Evolutionary conservation across 2,113 vertebrate genomes (phyloP), one percentile per base, ranked within the genome.

Genomic region (Phrynosoma platyrhinos): DNA sequence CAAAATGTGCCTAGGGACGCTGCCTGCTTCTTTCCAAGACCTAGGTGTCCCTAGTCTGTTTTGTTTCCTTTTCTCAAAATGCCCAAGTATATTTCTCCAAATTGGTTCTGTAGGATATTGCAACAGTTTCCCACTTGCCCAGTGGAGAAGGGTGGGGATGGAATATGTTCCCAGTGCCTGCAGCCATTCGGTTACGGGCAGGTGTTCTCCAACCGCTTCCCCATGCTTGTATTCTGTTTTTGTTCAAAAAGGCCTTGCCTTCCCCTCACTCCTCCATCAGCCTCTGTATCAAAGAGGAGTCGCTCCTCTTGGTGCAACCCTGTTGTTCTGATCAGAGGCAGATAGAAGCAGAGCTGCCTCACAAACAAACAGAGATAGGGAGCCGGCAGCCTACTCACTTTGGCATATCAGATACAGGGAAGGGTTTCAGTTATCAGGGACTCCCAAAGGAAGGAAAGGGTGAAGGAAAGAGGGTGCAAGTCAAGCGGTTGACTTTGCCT

Each of bases 201-300:
- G 75, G 88, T 84, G 94, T 16, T 93, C 91, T 95, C 94, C 93
- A 94, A 94, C 91, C 87, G 88, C 92, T 95, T 94, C 93, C 91
- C 94, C 92, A 91, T 92, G 76, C 92, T 91, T 92, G 79, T 1
- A 21, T 74, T 12, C 21, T 74, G 78, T 93, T 88, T 87, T 85
- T 85, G 85, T 13, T 90, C 53, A 21, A 1, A 42, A 40, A 88
- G 90, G 89, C 92, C 79, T 94, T 90, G 93, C 87, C 94, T 96
- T 92, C 89, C 94, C 92, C 93, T 92, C 16, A 23, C 40, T 91
- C 93, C 36, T 90, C 85, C 91, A 93, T 92, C 93, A 88, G 89
- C 79, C 87, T 88, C 91, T 88, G 89, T 94, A 94, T 94, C 94
- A 95, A 95, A 95, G 93, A 87, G 93, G 93, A 95, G 95, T 81